Evolutionary conservation across 2,888 invertebrate genomes (phyloP), one percentile per base, ranked within the genome.

Genomic region (Punctoribates punctum): DNA sequence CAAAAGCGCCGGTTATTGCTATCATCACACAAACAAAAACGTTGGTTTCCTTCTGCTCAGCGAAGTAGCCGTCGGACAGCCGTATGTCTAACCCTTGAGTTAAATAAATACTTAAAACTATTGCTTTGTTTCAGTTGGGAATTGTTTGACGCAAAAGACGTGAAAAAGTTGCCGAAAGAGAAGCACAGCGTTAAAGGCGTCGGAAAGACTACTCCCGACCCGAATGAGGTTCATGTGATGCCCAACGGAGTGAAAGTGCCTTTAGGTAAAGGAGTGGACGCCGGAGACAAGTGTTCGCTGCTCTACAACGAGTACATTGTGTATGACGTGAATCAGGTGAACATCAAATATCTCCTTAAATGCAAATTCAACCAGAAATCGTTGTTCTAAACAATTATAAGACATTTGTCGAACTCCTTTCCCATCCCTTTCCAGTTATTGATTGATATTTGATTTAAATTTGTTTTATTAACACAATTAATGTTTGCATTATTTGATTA

Each of bases 261-360:
- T 0, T 84, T 90, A 29, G 95, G 94, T 11, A 87, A 87, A 81
- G 88, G 89, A 0, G 81, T 88, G 0, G 79, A 84, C 1, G 76
- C 73, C 6, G 76, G 79, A 83, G 0, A 17, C 27, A 70, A 80
- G 82, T 77, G 85, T 86, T 83, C 85, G 4, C 86, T 97, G 79
- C 86, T 96, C 1, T 97, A 97, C 84, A 97, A 97, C 85, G 97
- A 97, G 89, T 94, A 90, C 90, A 86, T 99, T 84, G 96, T 99
- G 0, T 99, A 99, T 84, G 96, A 98, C 84, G 89, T 92, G 51
- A 93, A 94, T 15, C 98, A 98, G 85, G 91, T 97, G 48, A 91
- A 93, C 81, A 89, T 94, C 78, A 90, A 92, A 82, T 98, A 98
- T 83, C 86, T 98, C 81, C 83, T 97, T 78, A 90, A 91, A 83